Conservation (phyloP, 1,140 invertebrate genomes). For the Sesamia nonagrioides region DNA sequence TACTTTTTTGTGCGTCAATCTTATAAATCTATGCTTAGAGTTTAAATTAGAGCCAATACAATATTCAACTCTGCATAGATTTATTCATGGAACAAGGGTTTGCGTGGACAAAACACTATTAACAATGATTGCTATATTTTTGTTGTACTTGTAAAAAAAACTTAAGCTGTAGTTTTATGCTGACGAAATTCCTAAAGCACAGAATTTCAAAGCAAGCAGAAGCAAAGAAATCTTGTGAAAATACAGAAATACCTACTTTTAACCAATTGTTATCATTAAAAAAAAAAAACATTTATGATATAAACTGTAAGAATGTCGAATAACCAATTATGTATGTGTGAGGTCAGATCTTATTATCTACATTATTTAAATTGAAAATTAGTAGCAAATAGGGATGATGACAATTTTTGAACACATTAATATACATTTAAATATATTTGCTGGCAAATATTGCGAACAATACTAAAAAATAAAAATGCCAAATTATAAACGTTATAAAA, state of each 20-base stretch:
- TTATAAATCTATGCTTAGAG: neutral
- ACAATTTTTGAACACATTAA: no score
- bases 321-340: constrained; percentile 16
- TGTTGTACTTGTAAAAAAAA: no score
- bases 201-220: no score
- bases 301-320: constrained; percentile 6
- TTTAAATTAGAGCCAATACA: constrained; percentile 1
- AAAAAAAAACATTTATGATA: constrained; percentile 7
- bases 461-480: no score
- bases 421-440: no score
- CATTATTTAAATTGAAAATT: constrained; percentile 4
- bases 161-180: no score
- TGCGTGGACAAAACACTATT: constrained; percentile 6
- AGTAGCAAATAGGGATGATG: neutral
- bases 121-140: neutral
- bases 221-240: neutral
- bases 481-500: no score
- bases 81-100: constrained; percentile 15
- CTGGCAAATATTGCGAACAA: no score
- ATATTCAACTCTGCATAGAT: neutral
- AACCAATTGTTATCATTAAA: neutral
- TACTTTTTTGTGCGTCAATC: neutral
- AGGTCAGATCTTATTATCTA: constrained; percentile 20
- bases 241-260: neutral
- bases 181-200: neutral